Percentiles rank a stretch among this genome's conserved stretches.
Evolutionary conservation across 2,797 vertebrate species (phyloP).

Genomic region (Rhinogobio ventralis): DNA sequence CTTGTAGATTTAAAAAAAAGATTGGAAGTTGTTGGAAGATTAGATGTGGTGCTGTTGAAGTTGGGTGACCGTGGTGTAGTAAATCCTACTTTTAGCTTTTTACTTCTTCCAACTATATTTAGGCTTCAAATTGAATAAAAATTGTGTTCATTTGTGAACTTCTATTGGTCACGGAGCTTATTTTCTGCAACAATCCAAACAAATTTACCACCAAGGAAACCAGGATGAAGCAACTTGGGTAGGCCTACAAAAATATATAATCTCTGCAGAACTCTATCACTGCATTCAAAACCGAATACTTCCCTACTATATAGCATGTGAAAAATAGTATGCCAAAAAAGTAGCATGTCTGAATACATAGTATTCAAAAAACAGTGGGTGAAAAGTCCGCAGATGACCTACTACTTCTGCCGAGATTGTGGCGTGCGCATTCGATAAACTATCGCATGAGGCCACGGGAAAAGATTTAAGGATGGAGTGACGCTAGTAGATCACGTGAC

Average conservation of each 20-base stretch:
- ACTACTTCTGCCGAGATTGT: background rate
- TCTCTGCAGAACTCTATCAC: background rate
- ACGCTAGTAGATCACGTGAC: background rate
- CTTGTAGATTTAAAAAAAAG: background rate
- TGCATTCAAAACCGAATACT: background rate
- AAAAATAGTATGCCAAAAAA: background rate
- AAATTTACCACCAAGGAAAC: background rate
- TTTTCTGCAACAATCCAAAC: background rate
- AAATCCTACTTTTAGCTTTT: background rate
- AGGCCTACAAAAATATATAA: background rate
- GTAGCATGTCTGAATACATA: no score
- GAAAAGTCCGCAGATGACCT: background rate
- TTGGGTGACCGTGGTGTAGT: no score
- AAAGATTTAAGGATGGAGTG: background rate
- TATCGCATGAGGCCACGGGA: background rate
- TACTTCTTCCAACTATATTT: background rate
- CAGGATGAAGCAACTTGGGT: background rate
- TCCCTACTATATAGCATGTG: no score
- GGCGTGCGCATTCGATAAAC: no score
- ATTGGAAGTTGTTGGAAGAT: background rate
- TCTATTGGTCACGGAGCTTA: background rate
- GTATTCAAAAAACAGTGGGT: no score
- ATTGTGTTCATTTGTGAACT: background rate
- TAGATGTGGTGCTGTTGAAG: background rate
- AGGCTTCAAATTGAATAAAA: background rate